phyloP scores from a whole-genome alignment of 2,113 vertebrate species.

The Pseudopipra pipra region DNA sequence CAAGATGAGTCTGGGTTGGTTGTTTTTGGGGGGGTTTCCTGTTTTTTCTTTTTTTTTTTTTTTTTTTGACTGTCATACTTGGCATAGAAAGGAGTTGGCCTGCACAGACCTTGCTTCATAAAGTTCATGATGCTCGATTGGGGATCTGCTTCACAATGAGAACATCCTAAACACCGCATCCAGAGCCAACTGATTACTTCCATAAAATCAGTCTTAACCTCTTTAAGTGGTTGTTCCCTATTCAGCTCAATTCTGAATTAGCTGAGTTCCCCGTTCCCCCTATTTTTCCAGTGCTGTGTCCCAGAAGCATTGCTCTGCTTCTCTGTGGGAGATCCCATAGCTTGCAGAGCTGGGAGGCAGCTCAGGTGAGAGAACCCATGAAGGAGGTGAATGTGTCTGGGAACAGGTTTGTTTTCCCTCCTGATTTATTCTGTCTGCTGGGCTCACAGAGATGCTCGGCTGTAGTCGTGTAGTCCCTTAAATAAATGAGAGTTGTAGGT shows the following conservation, averaged over 20 bases:
- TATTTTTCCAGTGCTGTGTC: neutral
- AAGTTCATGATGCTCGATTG: neutral
- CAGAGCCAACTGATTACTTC: neutral
- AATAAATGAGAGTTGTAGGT: neutral
- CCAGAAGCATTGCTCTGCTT: neutral
- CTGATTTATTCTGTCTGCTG: neutral
- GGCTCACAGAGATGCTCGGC: neutral
- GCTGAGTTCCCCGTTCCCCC: neutral
- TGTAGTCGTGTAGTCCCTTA: neutral
- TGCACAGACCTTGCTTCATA: neutral
- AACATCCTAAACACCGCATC: neutral
- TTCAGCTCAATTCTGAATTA: neutral
- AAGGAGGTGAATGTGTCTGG: neutral
- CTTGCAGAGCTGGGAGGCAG: neutral
- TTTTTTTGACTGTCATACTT: neutral
- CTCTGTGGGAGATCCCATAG: neutral
- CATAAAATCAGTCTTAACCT: neutral
- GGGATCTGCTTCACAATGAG: neutral
- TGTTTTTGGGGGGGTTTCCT: fast-evolving
- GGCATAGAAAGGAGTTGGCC: neutral
- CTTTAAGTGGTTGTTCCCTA: neutral
- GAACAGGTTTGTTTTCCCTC: neutral
- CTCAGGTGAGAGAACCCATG: neutral
- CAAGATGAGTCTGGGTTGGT: neutral
- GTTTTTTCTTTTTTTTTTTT: too few species aligned